Conservation (phyloP, 2,113 vertebrate species). For the Cygnus buccinator region DNA sequence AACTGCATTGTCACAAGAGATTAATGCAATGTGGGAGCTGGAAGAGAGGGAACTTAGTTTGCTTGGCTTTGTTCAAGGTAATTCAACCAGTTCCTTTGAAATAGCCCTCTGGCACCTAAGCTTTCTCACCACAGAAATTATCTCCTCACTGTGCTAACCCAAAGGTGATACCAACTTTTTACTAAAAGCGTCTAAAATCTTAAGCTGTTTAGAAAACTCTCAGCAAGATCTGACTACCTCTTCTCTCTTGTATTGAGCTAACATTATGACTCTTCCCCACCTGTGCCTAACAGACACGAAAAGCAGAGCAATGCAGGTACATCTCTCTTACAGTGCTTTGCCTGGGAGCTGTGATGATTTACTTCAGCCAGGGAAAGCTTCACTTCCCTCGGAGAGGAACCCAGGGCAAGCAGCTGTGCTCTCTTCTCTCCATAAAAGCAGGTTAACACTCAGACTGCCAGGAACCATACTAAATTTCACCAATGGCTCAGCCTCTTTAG, state of each 20-base stretch:
- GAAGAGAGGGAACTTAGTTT: neutral
- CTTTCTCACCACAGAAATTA: neutral
- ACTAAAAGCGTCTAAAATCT: neutral
- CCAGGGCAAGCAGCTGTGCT: neutral
- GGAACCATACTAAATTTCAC: neutral
- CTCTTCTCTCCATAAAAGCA: neutral
- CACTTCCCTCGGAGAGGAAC: neutral
- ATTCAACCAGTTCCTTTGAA: neutral
- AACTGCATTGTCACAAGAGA: neutral
- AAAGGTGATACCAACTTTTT: neutral
- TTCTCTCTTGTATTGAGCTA: fast-evolving
- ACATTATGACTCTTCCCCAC: neutral
- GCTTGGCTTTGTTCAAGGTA: neutral
- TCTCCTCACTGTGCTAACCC: neutral
- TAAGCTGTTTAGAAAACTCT: neutral
- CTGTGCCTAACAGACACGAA: fast-evolving
- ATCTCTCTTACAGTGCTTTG: fast-evolving
- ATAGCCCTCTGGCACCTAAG: neutral
- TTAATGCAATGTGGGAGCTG: neutral
- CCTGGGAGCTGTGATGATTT: neutral
- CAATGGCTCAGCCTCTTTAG: neutral
- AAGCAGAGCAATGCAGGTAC: neutral
- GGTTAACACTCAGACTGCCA: neutral
- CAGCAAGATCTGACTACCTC: neutral
- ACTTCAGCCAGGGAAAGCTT: neutral